Evolutionary conservation across 23 tunicate genomes (phyloP).

Genomic region (Trididemnum miniatum): DNA sequence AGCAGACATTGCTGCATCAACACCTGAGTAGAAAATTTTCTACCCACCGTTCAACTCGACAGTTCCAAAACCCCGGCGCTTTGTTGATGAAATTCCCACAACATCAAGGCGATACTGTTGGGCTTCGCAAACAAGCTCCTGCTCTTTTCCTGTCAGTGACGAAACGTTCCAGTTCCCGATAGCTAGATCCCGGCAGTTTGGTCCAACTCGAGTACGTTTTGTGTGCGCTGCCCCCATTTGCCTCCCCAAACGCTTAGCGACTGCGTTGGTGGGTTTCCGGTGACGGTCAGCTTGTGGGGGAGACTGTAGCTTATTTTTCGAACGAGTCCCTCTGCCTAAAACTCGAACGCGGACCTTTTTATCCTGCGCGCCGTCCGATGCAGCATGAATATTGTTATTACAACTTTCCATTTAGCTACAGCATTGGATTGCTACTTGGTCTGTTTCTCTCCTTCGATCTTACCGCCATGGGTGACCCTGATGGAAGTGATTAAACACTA

Average conservation of each 20-base stretch:
- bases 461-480: too few species aligned
- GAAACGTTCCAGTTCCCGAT: not conserved
- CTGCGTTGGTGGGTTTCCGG: not conserved
- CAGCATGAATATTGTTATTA: too few species aligned
- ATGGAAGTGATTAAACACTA: too few species aligned
- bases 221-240: not conserved
- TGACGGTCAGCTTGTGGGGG: not conserved
- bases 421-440: too few species aligned
- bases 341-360: constrained; percentile 1
- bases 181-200: not conserved
- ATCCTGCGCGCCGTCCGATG: too few species aligned
- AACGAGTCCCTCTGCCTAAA: not conserved
- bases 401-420: too few species aligned
- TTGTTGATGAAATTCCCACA: not conserved
- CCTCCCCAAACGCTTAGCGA: not conserved
- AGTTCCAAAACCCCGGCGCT: not conserved
- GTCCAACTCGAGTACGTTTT: not conserved
- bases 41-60: not conserved
- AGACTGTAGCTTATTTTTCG: not conserved
- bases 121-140: not conserved
- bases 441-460: too few species aligned
- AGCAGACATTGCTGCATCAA: too few species aligned
- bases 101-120: not conserved
- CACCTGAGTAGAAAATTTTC: not conserved
- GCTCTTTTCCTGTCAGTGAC: not conserved